These are phyloP conservation scores for Myotis vivesi DNA, from an alignment of 2,797 vertebrate species.

Conservation along the genomic window DNA sequence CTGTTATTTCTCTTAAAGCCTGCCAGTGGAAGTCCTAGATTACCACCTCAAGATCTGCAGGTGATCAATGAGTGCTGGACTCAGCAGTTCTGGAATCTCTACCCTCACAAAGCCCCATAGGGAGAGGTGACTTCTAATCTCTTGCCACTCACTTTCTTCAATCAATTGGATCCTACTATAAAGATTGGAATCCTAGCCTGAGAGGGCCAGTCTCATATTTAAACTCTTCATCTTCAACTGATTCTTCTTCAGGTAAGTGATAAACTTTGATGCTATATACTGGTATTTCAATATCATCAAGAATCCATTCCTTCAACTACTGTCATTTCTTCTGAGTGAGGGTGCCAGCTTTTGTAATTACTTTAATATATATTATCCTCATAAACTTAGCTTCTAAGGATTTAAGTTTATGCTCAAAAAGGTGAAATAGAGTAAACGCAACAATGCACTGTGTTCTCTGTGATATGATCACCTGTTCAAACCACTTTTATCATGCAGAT, in stretches of 20 bases:
- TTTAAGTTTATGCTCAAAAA: background rate
- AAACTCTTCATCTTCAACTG: background rate
- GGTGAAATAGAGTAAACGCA: background rate
- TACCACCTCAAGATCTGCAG: slow-evolving; percentile 94
- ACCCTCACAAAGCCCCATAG: background rate
- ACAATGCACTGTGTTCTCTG: background rate
- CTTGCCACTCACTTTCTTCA: background rate
- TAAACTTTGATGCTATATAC: background rate
- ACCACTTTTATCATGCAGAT: background rate
- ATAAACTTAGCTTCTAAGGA: background rate
- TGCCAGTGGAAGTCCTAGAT: slow-evolving; percentile 93
- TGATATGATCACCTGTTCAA: background rate
- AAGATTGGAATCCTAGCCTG: background rate
- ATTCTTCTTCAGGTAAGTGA: background rate
- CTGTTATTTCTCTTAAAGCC: slow-evolving; percentile 89
- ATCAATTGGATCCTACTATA: background rate
- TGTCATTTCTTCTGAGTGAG: background rate
- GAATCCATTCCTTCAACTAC: background rate
- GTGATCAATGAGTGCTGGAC: slow-evolving; percentile 77
- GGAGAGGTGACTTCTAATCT: background rate
- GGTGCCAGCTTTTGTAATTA: background rate
- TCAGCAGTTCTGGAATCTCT: background rate
- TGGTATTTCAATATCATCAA: background rate
- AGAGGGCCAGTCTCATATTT: background rate
- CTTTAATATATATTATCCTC: background rate